Evolutionary conservation across 2,113 vertebrate species (phyloP).

Genomic region (Murina feae): DNA sequence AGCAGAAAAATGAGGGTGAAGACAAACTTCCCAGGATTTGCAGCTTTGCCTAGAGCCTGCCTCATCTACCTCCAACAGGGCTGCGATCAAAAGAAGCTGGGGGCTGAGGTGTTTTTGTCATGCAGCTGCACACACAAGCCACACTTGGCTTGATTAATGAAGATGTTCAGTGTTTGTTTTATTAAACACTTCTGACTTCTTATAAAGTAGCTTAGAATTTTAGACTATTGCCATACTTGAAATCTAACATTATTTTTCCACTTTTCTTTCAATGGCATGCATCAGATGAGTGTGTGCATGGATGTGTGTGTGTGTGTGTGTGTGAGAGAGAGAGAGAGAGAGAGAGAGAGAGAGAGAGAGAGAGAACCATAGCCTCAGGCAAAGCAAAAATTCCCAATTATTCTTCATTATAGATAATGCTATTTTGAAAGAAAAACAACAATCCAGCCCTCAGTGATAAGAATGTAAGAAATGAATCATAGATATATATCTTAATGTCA

Average conservation of each 20-base stretch:
- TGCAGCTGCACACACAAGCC: conserved; percentile 1
- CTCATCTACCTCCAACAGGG: conserved; percentile 55
- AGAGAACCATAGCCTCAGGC: neutral
- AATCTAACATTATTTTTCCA: conserved; percentile 12
- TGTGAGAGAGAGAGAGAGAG: no score
- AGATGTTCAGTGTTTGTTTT: conserved; percentile 33
- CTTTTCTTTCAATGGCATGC: neutral
- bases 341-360: no score
- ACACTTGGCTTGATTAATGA: conserved; percentile 38
- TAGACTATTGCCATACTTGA: neutral
- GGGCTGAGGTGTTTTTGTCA: conserved; percentile 30
- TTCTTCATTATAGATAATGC: neutral
- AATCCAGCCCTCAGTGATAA: neutral
- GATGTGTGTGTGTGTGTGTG: no score
- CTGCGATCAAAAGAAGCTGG: conserved; percentile 15
- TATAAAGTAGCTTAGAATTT: conserved; percentile 18
- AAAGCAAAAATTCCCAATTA: neutral
- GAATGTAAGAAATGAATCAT: neutral
- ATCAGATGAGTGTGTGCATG: neutral
- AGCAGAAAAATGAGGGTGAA: neutral
- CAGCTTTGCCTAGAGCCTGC: neutral
- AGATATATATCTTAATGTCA: neutral
- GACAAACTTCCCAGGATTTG: conserved; percentile 15
- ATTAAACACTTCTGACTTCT: conserved; percentile 28
- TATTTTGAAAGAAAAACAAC: neutral